Conservation (phyloP, 35 echinoderm and acorn worm species). For the Ophioderma brevispina region DNA sequence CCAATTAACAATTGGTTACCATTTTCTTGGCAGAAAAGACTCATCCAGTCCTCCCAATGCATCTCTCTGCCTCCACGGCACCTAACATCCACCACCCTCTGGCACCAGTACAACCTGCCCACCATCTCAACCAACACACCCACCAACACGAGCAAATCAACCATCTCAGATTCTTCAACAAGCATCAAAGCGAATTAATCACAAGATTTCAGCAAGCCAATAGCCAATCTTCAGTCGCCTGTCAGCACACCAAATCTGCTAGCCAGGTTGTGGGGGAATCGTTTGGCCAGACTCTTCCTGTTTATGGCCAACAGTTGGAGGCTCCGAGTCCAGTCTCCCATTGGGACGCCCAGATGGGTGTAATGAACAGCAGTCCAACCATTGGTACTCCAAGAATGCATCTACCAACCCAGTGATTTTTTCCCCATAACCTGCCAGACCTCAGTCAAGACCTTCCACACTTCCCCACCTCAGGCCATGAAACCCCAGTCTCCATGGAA, state of each 20-base stretch:
- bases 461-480: background rate
- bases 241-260: background rate
- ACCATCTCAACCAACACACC: too few relatives aligned
- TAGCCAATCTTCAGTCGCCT: background rate
- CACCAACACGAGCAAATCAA: background rate
- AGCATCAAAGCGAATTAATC: background rate
- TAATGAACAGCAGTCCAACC: background rate
- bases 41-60: too few relatives aligned
- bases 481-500: background rate
- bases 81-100: too few relatives aligned
- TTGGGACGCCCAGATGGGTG: background rate
- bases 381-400: background rate
- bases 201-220: background rate
- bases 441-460: background rate
- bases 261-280: background rate
- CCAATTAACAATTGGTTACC: too few relatives aligned
- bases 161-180: background rate
- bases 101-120: too few relatives aligned
- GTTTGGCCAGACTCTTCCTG: background rate
- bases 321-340: background rate
- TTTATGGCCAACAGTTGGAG: background rate
- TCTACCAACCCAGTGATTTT: background rate
- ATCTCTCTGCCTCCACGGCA: too few relatives aligned
- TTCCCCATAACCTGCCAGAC: background rate
- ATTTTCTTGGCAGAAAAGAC: too few relatives aligned